Conservation (phyloP, 2,888 invertebrate genomes). For the Ametastegia equiseti region DNA sequence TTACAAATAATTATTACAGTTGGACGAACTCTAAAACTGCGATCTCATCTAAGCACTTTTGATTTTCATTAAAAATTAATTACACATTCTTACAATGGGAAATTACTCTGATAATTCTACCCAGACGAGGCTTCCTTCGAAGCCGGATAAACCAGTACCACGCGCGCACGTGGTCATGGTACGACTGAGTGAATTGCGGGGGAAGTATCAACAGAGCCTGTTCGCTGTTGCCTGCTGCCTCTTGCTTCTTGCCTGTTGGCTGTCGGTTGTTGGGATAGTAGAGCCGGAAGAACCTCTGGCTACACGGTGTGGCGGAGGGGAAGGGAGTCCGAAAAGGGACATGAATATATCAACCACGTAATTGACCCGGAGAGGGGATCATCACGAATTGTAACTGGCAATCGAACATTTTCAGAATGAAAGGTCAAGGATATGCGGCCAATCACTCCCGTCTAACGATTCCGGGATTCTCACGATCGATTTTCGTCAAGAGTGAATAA, state of each 20-base stretch:
- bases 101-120: conserved; percentile 5
- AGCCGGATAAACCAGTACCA: conserved; percentile 55
- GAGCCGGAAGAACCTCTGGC: conserved; percentile 42
- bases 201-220: conserved; percentile 67
- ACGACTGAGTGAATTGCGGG: conserved; percentile 69
- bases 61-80: not conserved
- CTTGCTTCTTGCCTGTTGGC: conserved; percentile 60
- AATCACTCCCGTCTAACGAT: not conserved
- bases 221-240: conserved; percentile 59
- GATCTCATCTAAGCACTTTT: not conserved
- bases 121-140: conserved; percentile 2
- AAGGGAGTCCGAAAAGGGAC: conserved; percentile 1
- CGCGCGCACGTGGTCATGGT: conserved; percentile 70
- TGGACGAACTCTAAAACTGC: not conserved
- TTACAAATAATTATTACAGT: not conserved
- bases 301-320: not conserved
- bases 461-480: not conserved
- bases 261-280: conserved; percentile 56
- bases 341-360: conserved; percentile 11
- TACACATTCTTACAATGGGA: not conserved
- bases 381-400: not conserved
- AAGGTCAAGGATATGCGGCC: not conserved
- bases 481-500: not conserved
- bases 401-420: not conserved
- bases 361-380: not conserved